Conservation (phyloP, 1,140 invertebrate genomes). For the Drepana arcuata region DNA sequence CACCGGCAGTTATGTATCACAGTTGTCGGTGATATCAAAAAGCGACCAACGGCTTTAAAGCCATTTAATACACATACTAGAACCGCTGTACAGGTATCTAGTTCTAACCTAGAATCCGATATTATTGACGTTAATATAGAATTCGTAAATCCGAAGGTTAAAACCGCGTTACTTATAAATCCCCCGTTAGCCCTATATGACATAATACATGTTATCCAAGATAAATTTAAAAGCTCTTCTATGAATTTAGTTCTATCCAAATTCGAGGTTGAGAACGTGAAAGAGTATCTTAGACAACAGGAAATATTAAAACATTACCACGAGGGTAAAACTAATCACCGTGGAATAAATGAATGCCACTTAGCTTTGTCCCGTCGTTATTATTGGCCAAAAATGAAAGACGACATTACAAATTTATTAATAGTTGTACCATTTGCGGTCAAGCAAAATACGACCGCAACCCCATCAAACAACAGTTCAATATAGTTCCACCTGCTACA, state of each 20-base stretch:
- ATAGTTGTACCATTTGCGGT: slow-evolving; percentile 8
- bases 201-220: slow-evolving; percentile 9
- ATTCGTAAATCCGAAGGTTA: slow-evolving; percentile 13
- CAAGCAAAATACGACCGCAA: slow-evolving; percentile 11
- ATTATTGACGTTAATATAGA: too few species aligned
- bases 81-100: too few species aligned
- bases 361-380: slow-evolving; percentile 5
- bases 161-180: slow-evolving; percentile 8
- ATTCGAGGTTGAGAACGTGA: slow-evolving; percentile 8
- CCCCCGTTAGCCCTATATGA: slow-evolving; percentile 5
- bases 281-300: slow-evolving; percentile 7
- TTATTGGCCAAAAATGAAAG: slow-evolving; percentile 17
- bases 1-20: too few species aligned
- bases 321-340: slow-evolving; percentile 17
- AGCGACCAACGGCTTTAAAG: too few species aligned
- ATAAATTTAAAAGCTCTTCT: slow-evolving; percentile 9
- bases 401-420: slow-evolving; percentile 10
- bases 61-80: too few species aligned
- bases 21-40: too few species aligned
- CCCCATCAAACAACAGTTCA: slow-evolving; percentile 9
- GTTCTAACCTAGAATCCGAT: too few species aligned
- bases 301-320: slow-evolving; percentile 15
- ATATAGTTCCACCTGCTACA: slow-evolving; percentile 7
- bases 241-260: slow-evolving; percentile 11
- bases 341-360: slow-evolving; percentile 11